A percentile compares a stretch with the other conserved stretches of the same genome.
Conservation (phyloP, 1,140 invertebrate genomes). For the Psilanteris sp. region DNA sequence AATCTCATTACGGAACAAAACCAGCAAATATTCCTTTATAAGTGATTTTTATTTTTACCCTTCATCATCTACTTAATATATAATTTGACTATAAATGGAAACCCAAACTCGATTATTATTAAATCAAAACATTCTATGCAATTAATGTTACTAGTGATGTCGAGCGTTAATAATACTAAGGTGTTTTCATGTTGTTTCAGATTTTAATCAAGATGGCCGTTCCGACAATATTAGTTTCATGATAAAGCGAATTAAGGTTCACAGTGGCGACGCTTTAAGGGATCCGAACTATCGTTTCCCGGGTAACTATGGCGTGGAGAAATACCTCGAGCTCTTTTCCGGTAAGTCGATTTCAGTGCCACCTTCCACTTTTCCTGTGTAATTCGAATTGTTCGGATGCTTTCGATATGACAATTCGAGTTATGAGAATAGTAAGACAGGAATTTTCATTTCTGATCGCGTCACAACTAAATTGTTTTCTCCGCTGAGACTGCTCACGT, state of each 20-base stretch:
- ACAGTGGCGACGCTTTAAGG: conserved; percentile 89
- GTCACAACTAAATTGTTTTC: conserved; percentile 11
- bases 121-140: conserved; percentile 32
- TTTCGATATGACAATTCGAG: conserved; percentile 47
- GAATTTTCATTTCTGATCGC: conserved; percentile 51
- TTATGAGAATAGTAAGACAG: conserved; percentile 37
- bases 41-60: not conserved
- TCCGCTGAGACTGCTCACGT: not conserved
- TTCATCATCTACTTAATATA: not conserved
- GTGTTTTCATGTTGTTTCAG: conserved; percentile 81
- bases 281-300: conserved; percentile 93
- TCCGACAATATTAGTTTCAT: conserved; percentile 97
- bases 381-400: conserved; percentile 56
- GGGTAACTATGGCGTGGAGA: conserved; percentile 95
- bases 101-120: conserved; percentile 3
- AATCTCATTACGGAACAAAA: conserved; percentile 13
- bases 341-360: conserved; percentile 81
- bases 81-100: too few species aligned
- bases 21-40: conserved; percentile 2
- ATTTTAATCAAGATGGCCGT: conserved; percentile 95
- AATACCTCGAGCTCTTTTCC: conserved; percentile 95
- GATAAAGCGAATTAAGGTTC: conserved; percentile 97
- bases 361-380: conserved; percentile 37
- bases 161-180: conserved; percentile 36
- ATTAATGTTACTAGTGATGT: conserved; percentile 41